These are phyloP conservation scores for Ciconia maguari DNA, from an alignment of 2,113 vertebrate species.

Conservation along the genomic window DNA sequence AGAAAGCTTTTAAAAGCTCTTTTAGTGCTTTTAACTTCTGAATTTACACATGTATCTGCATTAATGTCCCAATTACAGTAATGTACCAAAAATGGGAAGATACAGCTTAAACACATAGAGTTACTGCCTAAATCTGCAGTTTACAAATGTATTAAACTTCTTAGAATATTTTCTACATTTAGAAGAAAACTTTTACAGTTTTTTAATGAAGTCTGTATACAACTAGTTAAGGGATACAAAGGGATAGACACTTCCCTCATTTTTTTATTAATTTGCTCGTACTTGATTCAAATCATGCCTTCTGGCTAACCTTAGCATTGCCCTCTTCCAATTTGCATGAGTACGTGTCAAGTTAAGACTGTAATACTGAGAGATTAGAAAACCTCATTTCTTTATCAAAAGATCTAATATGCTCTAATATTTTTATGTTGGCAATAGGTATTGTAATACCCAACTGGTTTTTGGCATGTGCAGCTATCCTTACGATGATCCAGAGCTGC, in stretches of 20 bases:
- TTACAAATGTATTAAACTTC: background rate
- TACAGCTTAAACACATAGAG: background rate
- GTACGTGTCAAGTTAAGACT: background rate
- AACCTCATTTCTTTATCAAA: slow-evolving; percentile 22
- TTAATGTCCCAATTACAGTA: background rate
- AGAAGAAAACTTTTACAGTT: background rate
- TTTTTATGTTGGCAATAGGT: slow-evolving; percentile 15
- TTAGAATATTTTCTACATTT: background rate
- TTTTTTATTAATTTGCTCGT: background rate
- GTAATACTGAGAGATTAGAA: slow-evolving; percentile 1
- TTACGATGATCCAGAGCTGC: background rate
- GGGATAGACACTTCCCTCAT: background rate
- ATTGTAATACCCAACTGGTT: rapidly evolving
- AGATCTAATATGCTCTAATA: slow-evolving; percentile 17
- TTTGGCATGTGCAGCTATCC: background rate
- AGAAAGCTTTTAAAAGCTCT: background rate
- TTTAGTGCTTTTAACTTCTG: background rate
- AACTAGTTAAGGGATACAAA: background rate
- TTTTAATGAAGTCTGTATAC: background rate
- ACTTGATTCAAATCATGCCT: slow-evolving; percentile 13
- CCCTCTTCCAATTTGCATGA: slow-evolving; percentile 11
- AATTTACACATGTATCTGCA: background rate
- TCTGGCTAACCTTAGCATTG: slow-evolving; percentile 9
- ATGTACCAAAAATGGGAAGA: background rate
- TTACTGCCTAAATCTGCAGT: background rate